Evolutionary conservation across 1,140 invertebrate genomes (phyloP).

Genomic region (Coenobita brevimanus): DNA sequence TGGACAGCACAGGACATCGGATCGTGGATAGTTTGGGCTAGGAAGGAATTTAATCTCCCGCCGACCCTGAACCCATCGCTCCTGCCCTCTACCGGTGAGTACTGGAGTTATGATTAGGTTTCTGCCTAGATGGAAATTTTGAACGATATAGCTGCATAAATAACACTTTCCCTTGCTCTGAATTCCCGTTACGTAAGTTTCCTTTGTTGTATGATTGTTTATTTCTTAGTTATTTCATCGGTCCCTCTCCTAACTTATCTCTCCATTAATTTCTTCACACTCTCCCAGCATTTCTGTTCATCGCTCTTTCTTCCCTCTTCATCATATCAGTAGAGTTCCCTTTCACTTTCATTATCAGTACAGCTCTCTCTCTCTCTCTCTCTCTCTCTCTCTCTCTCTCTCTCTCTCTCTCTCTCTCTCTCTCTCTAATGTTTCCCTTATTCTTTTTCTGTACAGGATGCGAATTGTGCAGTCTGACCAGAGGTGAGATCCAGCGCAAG

Average conservation of each 20-base stretch:
- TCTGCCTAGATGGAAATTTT: neutral
- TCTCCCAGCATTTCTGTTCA: no score
- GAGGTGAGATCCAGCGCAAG: conserved; percentile 25
- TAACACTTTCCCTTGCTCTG: no score
- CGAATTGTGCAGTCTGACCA: conserved; percentile 42
- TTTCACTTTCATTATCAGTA: no score
- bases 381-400: neutral
- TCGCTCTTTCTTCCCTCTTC: no score
- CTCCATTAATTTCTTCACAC: no score
- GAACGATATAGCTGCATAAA: no score
- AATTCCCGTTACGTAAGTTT: no score
- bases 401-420: neutral
- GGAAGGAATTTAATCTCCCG: conserved; percentile 33
- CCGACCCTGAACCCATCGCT: conserved; percentile 20
- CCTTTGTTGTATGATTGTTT: no score
- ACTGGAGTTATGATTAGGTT: neutral
- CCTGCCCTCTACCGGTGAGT: conserved; percentile 33
- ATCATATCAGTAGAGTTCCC: no score
- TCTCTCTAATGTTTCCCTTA: neutral
- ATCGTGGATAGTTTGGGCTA: conserved; percentile 36
- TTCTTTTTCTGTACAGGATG: conserved; percentile 15
- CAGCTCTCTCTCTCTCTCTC: no score
- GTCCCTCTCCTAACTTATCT: no score
- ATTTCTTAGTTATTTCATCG: no score
- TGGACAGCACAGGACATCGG: conserved; percentile 48